Evolutionary conservation across 2,888 invertebrate species (phyloP), one percentile per base, ranked within the genome.

Genomic region (Eueremaeus valkanovi): DNA sequence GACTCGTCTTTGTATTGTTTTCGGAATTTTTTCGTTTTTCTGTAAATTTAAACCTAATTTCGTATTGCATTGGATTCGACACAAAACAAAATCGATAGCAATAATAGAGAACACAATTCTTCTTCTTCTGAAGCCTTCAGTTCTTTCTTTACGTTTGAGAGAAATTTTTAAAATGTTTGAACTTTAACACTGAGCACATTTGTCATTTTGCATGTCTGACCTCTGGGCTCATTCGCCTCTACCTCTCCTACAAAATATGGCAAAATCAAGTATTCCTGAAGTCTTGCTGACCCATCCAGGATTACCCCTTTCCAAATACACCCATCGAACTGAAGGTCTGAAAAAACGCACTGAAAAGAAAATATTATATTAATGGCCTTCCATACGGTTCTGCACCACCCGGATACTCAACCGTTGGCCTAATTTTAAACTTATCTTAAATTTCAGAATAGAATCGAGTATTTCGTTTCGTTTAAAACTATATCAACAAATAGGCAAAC

Each of bases 181-280:
- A 63, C 61, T 33, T n/a, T 63, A 33, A 63, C 61, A 63, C 61
- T 31, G 5, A 63, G 13, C 61, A 33, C 61, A 63, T 63, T 63
- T 63, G 61, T 63, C 61, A 63, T 33, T 63, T 13, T 31, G n/a
- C 16, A 63, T 29, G 31, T 61, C 31, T 29, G 31, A 63, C 33
- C 61, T 63, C 33, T 63, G n/a, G 61, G 61, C 58, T n/a, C 49
- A 49, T 3, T n/a, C 49, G 16, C 49, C 16, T 49, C 16, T 36
- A 36, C 36, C 36, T 36, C 11, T 36, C 36, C 36, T 36, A 36
- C 36, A n/a, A n/a, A n/a, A n/a, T n/a, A n/a, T n/a, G n/a, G n/a
- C n/a, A n/a, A n/a, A n/a, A n/a, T n/a, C n/a, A n/a, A n/a, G n/a
- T n/a, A n/a, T n/a, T n/a, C n/a, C n/a, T n/a, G n/a, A n/a, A n/a